Evolutionary conservation across 37 sponge, comb jelly and placozoan genomes (phyloP), one percentile per base, ranked within the genome.

Genomic region (Beroe forskalii): DNA sequence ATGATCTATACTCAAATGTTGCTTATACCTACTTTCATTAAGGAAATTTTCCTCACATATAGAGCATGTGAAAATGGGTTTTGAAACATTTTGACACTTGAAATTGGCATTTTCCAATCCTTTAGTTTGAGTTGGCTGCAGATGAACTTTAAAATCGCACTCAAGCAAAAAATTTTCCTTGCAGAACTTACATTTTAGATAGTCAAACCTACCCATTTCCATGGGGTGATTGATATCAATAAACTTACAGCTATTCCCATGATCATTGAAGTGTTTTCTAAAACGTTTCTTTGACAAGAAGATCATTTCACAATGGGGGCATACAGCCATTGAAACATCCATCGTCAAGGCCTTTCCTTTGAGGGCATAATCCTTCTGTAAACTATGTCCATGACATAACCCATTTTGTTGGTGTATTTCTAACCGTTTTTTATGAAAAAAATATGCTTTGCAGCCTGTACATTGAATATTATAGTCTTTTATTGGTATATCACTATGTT

Each of bases 391-490:
- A 48, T 48, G 4, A 63, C 66, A 63, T 35, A 36, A 69, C 32
- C 38, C 72, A 69, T 69, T 9, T 14, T 14, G 19, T 3, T 32
- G 4, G 17, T 69, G 72, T 6, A 14, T 9, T 36, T 69, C 72
- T 9, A 69, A 17, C 38, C 38, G 28, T 17, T 28, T 69, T 17
- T 69, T 37, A 69, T 69, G 72, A 17, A 35, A 69, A 35, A 69
- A 69, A 17, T 31, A 69, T 32, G 72, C 72, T 35, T 27, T 32
- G 72, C 72, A 69, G 32, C 32, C 38, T 37, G 28, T 33, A 69
- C 72, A 69, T 17, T 69, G 72, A 69, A 69, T 69, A 14, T 69
- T 9, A 69, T 69, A 69, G 17, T 69, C 72, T 37, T 69, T 35
- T 4, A 69, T 2, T 4, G 35, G 72, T 32, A 69, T 69, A 19